Base-by-base conservation (phyloP, 37 sponge, comb jelly and placozoan species). In the Cladorhizidae sp. region DNA sequence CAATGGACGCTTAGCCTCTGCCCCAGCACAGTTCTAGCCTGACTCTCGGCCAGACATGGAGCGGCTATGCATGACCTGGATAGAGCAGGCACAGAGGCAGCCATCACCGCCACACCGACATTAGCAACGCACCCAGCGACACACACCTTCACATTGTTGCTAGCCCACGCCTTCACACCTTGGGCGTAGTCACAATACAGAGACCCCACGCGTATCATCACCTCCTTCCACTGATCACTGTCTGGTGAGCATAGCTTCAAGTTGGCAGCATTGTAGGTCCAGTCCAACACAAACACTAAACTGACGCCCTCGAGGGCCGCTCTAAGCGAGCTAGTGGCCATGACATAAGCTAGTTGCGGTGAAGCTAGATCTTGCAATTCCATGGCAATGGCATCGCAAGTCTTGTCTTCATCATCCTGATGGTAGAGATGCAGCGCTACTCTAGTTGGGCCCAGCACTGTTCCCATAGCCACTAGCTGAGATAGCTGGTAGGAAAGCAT, bases 301-400 rank as follows among this genome's bases (percentile, higher is more conserved):
- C 63, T 58, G 21, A 67, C 89, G 67, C n/a, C 56, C 0, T 56
- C 40, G 40, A 90, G 85, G 1, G 95, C 95, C 33, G 83, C 89
- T 45, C 79, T 45, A 12, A 68, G 15, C 0, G 70, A 49, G 6
- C 28, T 61, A 28, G 83, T 54, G 25, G 51, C 68, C 0, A 1
- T 33, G 3, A 92, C 85, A n/a, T 67, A 49, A 23, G 25, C 45
- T 0, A 95, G 29, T 1, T 32, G 73, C 18, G 94, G 80, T 2
- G 70, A 72, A n/a, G 91, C 94, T 55, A 84, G 74, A 45, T 95
- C 95, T 12, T 57, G 31, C 20, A 89, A 31, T 55, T 95, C 95
- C 94, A 95, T 86, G 56, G 84, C 83, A 6, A 89, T 50, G 2
- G 91, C 90, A 28, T 71, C 69, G 32, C 58, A 51, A 3, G 36